These are phyloP conservation scores for Ara ararauna DNA, from an alignment of 2,797 vertebrate species.

Conservation along the genomic window DNA sequence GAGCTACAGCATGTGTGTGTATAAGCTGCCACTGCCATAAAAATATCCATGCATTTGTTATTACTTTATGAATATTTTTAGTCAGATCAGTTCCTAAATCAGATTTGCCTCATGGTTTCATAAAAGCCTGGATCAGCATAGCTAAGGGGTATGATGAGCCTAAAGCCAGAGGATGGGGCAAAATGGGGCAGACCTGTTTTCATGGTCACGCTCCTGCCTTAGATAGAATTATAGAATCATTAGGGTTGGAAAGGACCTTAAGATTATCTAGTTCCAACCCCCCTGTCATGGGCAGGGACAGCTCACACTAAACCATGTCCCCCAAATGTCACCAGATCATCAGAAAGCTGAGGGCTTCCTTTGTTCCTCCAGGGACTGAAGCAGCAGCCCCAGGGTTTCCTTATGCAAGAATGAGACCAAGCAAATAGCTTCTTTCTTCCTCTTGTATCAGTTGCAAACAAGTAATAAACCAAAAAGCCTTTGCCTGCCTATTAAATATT, in stretches of 20 bases:
- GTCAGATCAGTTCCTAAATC: background rate
- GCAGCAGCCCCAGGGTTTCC: background rate
- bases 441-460: background rate
- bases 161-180: background rate
- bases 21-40: background rate
- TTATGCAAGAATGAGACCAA: background rate
- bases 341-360: background rate
- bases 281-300: background rate
- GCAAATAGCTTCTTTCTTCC: background rate
- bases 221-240: background rate
- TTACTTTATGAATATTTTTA: background rate
- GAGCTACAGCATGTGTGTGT: background rate
- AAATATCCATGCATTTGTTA: background rate
- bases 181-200: background rate
- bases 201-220: background rate
- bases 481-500: background rate
- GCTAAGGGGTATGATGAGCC: background rate
- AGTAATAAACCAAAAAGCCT: background rate
- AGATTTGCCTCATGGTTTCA: background rate
- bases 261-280: background rate
- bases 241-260: background rate
- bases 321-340: background rate
- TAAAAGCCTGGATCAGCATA: background rate
- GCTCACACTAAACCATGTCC: background rate
- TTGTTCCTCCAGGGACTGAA: background rate